Base-by-base conservation (phyloP, 2,113 vertebrate genomes). In the Gavialis gangeticus region DNA sequence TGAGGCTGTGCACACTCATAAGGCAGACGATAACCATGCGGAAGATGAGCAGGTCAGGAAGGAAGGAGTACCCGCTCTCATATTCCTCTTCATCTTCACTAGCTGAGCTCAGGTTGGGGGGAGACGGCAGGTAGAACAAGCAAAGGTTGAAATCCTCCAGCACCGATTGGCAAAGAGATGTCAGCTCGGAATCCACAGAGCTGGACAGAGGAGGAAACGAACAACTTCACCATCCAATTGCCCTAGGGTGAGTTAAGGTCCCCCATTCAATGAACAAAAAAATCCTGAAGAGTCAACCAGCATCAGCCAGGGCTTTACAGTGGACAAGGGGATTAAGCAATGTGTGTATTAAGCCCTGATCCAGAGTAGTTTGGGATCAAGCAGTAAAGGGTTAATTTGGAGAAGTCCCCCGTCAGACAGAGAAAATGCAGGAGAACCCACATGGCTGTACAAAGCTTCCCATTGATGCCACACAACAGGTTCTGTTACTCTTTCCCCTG, bases 91-190 rank as follows among this genome's bases (percentile, higher is more conserved):
- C 99, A 1, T 99, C 99, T 80, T 99, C 99, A 19, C 98, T 99
- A 24, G 98, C 93, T n/a, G 98, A 98, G 95, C 96, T 98, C 88
- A 97, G 95, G 4, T 96, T 98, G 12, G 97, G 91, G 1, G 98
- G 97, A 2, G 98, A 98, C 1, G 99, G 99, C 91, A 99, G 96
- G 97, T 99, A 99, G 95, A 99, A 99, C 91, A 99, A 98, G 88
- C 99, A 99, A 83, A 99, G 98, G 98, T 99, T 99, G 97, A 99
- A 99, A 95, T 99, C 99, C 95, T 99, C 99, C 96, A 99, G 98
- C 93, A 99, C 99, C 1, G 98, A 99, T 97, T 99, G 99, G 97
- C 99, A 99, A 82, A 99, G 98, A 0, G 98, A 98, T 0, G 99
- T 99, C 96, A 99, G 97, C 98, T 99, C 99, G 0, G 98, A 98